Evolutionary conservation across 2,797 vertebrate genomes (phyloP), one percentile per base, ranked within the genome.

Genomic region (Emys orbicularis): DNA sequence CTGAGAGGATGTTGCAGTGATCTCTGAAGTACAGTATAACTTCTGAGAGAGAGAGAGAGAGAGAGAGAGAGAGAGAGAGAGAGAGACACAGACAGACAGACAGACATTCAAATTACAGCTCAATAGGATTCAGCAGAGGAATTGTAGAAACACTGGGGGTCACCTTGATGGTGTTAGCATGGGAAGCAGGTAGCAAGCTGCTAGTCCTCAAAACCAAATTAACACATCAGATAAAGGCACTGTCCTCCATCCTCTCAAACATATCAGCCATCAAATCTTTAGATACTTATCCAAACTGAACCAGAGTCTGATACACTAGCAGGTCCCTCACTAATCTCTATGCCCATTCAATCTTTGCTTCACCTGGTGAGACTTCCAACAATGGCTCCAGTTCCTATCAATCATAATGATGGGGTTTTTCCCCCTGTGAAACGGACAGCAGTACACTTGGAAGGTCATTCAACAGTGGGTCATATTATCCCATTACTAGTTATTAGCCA

Each of bases 191-290:
- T 11, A 23, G 57, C 31, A 56, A 59, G 16, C 41, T 15, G 0
- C 34, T 11, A 12, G 41, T 27, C 3, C 49, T 89, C 3, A 0
- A 18, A 56, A 34, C 29, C 59, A 56, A 23, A 6, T 16, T 8
- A 74, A 18, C 52, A 10, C 7, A 6, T 13, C 21, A 8, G 29
- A 49, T 0, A 0, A 68, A 19, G 13, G 29, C 44, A 8, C 12
- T 1, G 0, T 5, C 5, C 34, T 5, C 41, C n/a, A 25, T 1
- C 50, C 25, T 77, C 54, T 23, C 4, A 29, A 54, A 57, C 16
- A 7, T 29, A 59, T 18, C 84, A 53, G 1, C 0, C 56, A 27
- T 16, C 77, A 50, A 61, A 41, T 10, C 1, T 12, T 41, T 21
- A n/a, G 8, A 37, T 8, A 0, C 34, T 79, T 59, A 21, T n/a